Conservation (phyloP, 2,888 invertebrate genomes). For the Polia nebulosa region DNA sequence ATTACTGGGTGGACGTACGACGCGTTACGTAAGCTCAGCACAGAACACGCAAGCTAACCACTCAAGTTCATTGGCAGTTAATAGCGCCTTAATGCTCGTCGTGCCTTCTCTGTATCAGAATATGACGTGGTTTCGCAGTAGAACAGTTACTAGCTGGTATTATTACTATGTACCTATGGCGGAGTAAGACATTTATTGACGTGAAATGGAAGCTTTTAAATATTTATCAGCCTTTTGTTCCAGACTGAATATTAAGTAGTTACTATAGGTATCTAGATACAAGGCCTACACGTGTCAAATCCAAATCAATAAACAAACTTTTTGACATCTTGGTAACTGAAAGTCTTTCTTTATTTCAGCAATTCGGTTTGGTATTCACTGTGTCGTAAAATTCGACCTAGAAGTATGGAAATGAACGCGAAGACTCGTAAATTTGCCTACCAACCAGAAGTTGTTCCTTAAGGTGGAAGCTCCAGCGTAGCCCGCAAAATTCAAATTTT, state of each 20-base stretch:
- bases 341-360: constrained; percentile 9
- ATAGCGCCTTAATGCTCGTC: too few relatives aligned
- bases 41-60: too few relatives aligned
- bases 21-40: too few relatives aligned
- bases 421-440: constrained; percentile 50
- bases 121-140: background rate
- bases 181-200: too few relatives aligned
- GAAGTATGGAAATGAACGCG: constrained; percentile 45
- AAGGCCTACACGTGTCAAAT: constrained; percentile 5
- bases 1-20: too few relatives aligned
- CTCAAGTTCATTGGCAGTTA: too few relatives aligned
- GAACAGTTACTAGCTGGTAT: too few relatives aligned
- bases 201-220: background rate
- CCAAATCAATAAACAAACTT: constrained; percentile 19
- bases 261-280: background rate
- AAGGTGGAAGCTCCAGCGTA: too few relatives aligned
- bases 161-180: background rate
- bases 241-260: background rate
- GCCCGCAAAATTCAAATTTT: too few relatives aligned
- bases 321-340: background rate
- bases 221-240: background rate
- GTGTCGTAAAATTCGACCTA: constrained; percentile 37
- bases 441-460: constrained; percentile 34
- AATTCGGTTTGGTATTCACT: constrained; percentile 17
- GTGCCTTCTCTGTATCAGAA: background rate